Percentiles rank a stretch among this genome's conserved stretches.
Conservation (phyloP, 2,888 invertebrate species). For the Dryobota labecula region DNA sequence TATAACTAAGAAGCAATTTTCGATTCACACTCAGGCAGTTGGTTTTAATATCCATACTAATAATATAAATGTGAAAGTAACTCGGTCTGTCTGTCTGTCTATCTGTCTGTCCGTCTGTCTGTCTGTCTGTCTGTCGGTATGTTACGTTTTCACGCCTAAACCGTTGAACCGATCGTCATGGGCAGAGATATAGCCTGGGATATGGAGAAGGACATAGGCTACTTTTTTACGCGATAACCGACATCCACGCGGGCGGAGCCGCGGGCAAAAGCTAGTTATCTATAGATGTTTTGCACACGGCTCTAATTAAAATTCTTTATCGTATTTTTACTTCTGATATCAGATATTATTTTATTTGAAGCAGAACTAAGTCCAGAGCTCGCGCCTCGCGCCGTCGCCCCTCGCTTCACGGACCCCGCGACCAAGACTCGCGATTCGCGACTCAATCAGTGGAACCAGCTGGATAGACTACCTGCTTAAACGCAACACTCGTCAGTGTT, state of each 20-base stretch:
- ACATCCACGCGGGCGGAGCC: too few species aligned
- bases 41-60: not conserved
- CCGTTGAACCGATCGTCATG: too few species aligned
- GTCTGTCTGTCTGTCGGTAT: too few species aligned
- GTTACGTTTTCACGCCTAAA: too few species aligned
- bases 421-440: not conserved
- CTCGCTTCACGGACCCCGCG: not conserved
- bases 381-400: not conserved
- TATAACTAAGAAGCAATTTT: not conserved
- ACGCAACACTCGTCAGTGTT: not conserved
- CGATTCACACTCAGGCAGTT: not conserved
- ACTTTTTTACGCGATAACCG: too few species aligned
- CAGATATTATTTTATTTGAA: constrained; percentile 49
- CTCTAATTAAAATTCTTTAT: constrained; percentile 46
- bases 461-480: not conserved
- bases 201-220: too few species aligned
- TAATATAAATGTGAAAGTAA: too few species aligned
- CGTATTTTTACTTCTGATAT: constrained; percentile 33
- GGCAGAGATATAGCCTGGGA: too few species aligned
- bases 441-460: too few species aligned
- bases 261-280: too few species aligned
- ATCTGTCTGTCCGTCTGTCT: too few species aligned
- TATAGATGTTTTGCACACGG: constrained; percentile 52
- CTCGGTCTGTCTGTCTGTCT: too few species aligned
- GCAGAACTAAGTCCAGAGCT: constrained; percentile 49